These are phyloP conservation scores for Laodelphax striatellus DNA, from an alignment of 1,140 invertebrate genomes.

Conservation along the genomic window DNA sequence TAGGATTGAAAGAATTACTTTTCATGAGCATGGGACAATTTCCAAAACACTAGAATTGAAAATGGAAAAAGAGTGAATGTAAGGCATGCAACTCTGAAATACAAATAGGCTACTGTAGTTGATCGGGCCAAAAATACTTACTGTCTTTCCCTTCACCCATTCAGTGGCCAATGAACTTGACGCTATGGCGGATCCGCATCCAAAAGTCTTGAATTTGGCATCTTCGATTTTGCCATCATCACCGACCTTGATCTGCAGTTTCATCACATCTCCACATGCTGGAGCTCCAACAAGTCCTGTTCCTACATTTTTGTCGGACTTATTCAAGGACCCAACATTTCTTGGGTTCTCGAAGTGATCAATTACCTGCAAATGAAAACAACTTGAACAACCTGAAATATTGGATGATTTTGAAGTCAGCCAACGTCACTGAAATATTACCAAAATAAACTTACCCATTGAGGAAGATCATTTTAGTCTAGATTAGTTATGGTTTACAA, in stretches of 20 bases:
- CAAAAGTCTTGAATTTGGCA: conserved; percentile 99
- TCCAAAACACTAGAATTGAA: background rate
- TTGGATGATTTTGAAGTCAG: no score
- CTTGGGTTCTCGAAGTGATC: conserved; percentile 99
- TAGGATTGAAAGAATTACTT: background rate
- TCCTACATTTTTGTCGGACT: conserved; percentile 87
- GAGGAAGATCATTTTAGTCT: no score
- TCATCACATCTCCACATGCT: conserved; percentile 99
- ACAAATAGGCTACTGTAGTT: no score
- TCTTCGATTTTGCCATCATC: conserved; percentile 95
- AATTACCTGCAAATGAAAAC: conserved; percentile 58
- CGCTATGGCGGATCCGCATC: conserved; percentile 97
- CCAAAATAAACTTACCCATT: no score
- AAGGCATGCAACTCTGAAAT: no score
- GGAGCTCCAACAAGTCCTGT: conserved; percentile 98
- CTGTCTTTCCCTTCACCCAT: conserved; percentile 98
- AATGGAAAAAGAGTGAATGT: no score
- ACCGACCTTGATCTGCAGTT: conserved; percentile 89
- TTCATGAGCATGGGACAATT: background rate
- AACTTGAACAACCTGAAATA: background rate
- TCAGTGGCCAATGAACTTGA: conserved; percentile 98
- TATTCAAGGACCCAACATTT: conserved; percentile 96
- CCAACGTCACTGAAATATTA: no score
- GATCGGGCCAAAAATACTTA: conserved; percentile 30
- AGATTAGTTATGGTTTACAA: no score